phyloP scores from a whole-genome alignment of 2,888 invertebrate genomes.

The Acanthoscelides obtectus region DNA sequence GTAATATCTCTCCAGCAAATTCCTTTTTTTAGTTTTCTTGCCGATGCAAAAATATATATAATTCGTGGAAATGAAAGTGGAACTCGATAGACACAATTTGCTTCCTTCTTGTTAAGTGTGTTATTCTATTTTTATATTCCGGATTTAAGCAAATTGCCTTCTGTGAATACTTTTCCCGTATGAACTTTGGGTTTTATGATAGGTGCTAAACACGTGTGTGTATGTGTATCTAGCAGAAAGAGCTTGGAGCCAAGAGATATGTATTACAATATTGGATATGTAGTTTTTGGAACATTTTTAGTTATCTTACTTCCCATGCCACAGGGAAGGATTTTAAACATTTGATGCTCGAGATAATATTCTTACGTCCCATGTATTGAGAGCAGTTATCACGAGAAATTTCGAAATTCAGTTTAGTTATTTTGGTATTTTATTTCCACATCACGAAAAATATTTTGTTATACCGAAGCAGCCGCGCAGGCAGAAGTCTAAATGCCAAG shows the following conservation, averaged over 20 bases:
- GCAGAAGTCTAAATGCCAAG: no score
- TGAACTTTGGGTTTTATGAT: not conserved
- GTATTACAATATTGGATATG: no score
- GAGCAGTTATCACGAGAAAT: no score
- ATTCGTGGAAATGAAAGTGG: not conserved
- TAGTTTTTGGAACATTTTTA: no score
- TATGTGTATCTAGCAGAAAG: not conserved
- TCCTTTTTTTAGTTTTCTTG: not conserved
- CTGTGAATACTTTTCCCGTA: not conserved
- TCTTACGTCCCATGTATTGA: no score
- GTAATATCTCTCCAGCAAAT: not conserved
- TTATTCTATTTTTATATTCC: not conserved
- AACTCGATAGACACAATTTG: not conserved
- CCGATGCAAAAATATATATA: not conserved
- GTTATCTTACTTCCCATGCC: no score
- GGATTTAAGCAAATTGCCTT: not conserved
- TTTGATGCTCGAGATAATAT: no score
- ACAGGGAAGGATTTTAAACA: no score
- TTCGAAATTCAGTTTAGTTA: no score
- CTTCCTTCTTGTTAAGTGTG: not conserved
- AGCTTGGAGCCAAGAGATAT: not conserved
- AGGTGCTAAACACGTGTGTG: not conserved
- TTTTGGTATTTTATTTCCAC: no score
- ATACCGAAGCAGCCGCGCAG: no score
- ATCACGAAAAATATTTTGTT: no score